Base-by-base conservation (phyloP, 1,140 invertebrate genomes). In the Mactra quadrangularis region DNA sequence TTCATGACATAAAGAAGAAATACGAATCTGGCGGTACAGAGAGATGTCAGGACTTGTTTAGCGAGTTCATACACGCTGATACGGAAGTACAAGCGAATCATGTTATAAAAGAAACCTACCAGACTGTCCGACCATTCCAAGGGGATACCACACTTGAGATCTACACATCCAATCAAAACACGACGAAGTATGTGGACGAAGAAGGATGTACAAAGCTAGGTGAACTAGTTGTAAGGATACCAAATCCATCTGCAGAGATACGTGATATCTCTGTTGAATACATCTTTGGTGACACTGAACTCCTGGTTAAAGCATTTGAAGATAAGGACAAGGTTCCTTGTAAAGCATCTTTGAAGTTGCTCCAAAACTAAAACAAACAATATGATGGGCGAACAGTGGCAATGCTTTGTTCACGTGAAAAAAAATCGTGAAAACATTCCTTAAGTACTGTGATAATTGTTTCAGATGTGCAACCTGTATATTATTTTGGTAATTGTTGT, bases 241-340 rank as follows among this genome's bases (percentile, higher is more conserved):
- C 77, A 57, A 60, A 83, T 33, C 68, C 70, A 31, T 22, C 38
- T 1, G n/a, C 59, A 31, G 38, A 68, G 17, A 38, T 19, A 19
- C 64, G 57, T 4, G 33, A 35, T 7, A 72, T 85, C 9, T 19
- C 38, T 31, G 78, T 82, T 3, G 29, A 60, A 0, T 85, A 59
- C 15, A 31, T 72, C 0, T 85, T 85, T 57, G 84, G 84, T 1
- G 79, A 82, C n/a, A 85, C 84, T 9, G 78, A 82, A 60, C 33
- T 75, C 1, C 55, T 74, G 7, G 41, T 75, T 7, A 31, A 50
- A 1, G 72, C 60, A 6, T 19, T 11, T 13, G 53, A 74, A 7
- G 15, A 13, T 29, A 25, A 45, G 47, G 27, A 38, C n/a, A 75
- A 82, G 3, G 31, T 11, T 6, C 52, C 76, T 38, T 76, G 82